Base-by-base conservation (phyloP, 2,797 vertebrate species). In the Odontamblyopus rebecca region DNA sequence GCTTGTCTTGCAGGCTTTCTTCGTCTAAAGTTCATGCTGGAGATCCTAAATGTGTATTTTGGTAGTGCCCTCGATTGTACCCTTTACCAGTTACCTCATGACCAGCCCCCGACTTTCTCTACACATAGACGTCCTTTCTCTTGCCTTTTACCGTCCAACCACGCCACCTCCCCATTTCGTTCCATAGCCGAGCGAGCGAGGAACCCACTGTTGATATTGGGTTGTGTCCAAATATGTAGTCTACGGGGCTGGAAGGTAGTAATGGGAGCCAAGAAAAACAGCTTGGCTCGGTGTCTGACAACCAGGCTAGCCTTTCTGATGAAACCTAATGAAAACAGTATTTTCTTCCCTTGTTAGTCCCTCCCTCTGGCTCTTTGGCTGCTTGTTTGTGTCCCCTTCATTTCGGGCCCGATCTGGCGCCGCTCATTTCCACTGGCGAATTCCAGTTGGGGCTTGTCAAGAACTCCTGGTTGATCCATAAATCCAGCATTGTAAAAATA, bases 201-300 rank as follows among this genome's bases (percentile, higher is more conserved):
- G 73, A 86, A 86, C 75, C 70, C 75, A 74, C 79, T 92, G 85
- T 93, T 93, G 89, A 89, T 85, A 80, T 91, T 93, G 93, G 91
- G 77, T 79, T 75, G 74, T 72, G 72, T 89, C 91, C 92, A 90
- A 89, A 89, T 87, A 90, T 90, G 86, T 89, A 88, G 90, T 91
- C 89, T 87, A 86, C 73, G 62, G 86, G 75, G 71, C 88, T 88
- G 88, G 83, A 86, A 86, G 88, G 86, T 84, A 78, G 86, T 82
- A 81, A 85, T 84, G 82, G 80, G 74, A 90, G 91, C 92, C 91
- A 92, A 93, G 90, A 89, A 90, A 91, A 93, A 92, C 90, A 92
- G 84, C 80, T 86, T 83, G 79, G 83, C 73, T 88, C 76, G 2
- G 77, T 81, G 82, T 89, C 85, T 86, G 88, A 92, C 91, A 90